Percentiles rank a stretch among this genome's conserved stretches.
These are phyloP conservation scores for Apaloderma vittatum DNA, from an alignment of 2,113 vertebrate species.

Conservation along the genomic window DNA sequence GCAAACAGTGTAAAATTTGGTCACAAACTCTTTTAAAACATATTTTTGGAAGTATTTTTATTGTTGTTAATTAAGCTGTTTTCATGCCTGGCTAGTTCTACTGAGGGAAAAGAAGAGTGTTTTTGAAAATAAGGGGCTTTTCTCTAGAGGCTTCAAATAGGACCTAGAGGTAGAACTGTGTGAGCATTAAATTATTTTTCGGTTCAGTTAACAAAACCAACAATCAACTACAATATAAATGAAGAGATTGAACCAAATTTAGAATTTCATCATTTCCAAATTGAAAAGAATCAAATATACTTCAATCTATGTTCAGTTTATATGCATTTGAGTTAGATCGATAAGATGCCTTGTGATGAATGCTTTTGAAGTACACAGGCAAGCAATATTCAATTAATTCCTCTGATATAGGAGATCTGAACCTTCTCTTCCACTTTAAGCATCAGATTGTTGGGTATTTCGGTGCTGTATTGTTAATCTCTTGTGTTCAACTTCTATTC, in stretches of 20 bases:
- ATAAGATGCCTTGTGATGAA: neutral
- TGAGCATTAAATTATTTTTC: neutral
- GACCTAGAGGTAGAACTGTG: neutral
- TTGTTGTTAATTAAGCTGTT: neutral
- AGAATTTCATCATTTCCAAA: neutral
- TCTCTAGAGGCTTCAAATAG: neutral
- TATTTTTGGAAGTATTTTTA: neutral
- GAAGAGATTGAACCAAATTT: neutral
- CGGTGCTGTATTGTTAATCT: neutral
- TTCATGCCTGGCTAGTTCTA: neutral
- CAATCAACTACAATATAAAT: neutral
- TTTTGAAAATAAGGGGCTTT: neutral
- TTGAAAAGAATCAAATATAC: neutral
- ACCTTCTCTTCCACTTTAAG: neutral
- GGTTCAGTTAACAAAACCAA: neutral
- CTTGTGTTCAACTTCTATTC: neutral
- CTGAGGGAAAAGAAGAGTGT: neutral
- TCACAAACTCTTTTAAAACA: neutral
- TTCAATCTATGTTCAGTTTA: neutral
- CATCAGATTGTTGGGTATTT: neutral
- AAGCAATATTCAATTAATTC: neutral
- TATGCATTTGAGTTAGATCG: neutral
- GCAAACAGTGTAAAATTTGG: neutral
- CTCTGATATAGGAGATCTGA: neutral
- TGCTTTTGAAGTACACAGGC: neutral